Evolutionary conservation across 2,113 vertebrate genomes (phyloP).

Genomic region (Oxygymnocypris stewartii): DNA sequence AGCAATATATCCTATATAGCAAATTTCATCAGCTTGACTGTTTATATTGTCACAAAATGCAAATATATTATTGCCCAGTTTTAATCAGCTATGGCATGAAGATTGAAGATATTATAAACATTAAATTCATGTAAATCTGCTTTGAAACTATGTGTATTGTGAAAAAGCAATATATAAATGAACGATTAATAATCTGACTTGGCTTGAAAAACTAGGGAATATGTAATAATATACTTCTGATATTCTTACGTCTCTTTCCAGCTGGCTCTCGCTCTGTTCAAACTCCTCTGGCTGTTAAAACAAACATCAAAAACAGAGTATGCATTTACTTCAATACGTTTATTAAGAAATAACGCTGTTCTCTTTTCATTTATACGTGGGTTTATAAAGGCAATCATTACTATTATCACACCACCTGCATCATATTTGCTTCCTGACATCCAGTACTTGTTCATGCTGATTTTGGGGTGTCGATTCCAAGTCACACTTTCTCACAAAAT

Average conservation of each 20-base stretch:
- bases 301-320: not conserved
- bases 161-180: not conserved
- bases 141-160: not conserved
- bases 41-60: not conserved
- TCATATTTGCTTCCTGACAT: too few species aligned
- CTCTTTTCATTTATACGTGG: not conserved
- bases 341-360: not conserved
- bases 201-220: not conserved
- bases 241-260: conserved; percentile 1
- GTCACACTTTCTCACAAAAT: too few species aligned
- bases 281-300: conserved; percentile 13
- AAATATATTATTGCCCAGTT: not conserved
- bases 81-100: not conserved
- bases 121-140: not conserved
- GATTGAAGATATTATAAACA: not conserved
- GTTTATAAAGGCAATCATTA: not conserved
- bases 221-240: not conserved
- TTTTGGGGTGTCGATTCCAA: too few species aligned
- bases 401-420: not conserved
- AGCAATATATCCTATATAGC: not conserved
- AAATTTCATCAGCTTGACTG: not conserved
- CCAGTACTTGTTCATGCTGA: too few species aligned
- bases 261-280: not conserved
- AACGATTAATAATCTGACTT: not conserved
- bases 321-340: not conserved